Evolutionary conservation across 2,888 invertebrate genomes (phyloP), one percentile per base, ranked within the genome.

Genomic region (Scaptomyza cyrtandrae): DNA sequence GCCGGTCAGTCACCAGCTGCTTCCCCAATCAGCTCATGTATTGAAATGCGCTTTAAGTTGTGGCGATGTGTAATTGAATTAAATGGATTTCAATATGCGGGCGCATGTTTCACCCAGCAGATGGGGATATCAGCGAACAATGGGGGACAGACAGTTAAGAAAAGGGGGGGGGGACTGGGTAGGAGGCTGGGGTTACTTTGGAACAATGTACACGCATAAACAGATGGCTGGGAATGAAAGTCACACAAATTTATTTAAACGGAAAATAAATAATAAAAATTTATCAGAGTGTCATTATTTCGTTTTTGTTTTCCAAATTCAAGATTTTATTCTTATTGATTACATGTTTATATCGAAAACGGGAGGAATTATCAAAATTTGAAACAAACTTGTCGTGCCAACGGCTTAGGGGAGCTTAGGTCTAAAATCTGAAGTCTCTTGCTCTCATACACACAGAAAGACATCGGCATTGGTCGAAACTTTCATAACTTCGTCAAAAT

Each of bases 61-160:
- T 71, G 83, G 83, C 71, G 66, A 77, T 80, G 63, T 77, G 83
- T 83, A 88, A 88, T 83, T 83, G 83, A 83, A 83, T 83, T 83
- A 83, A 83, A 83, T 86, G 83, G 88, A 83, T 88, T 83, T 86
- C 86, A 86, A 83, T 83, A 83, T 83, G 88, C 83, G 88, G 88
- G 88, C 88, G 55, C 86, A 88, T 88, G 83, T 75, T 80, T 66
- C 50, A 16, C 60, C 33, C 37, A 27, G 3, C 49, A 41, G 31
- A n/a, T 14, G 39, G 29, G 58, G 31, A 1, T 10, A 6, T 9
- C 2, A 1, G 9, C 3, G 39, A 9, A 0, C 2, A n/a, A 37
- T 13, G 39, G 57, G 19, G 6, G n/a, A 1, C 16, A 5, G 6
- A 19, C 35, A 4, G 41, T 16, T 14, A 29, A 19, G 19, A 19